Conservation (phyloP, 2,113 vertebrate genomes). For the Gadus chalcogrammus region DNA sequence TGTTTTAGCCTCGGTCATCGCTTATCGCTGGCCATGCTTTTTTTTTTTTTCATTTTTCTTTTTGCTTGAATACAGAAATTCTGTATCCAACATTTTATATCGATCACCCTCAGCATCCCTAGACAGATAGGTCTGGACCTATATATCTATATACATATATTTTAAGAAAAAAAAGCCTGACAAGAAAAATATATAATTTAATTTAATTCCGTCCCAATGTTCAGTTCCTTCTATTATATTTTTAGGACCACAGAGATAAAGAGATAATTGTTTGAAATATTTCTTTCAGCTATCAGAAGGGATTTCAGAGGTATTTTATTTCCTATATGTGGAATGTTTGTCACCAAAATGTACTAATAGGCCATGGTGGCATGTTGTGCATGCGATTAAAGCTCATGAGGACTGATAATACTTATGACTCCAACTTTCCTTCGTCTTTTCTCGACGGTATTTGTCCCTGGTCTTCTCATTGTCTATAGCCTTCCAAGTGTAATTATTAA, state of each 20-base stretch:
- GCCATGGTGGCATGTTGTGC: constrained; percentile 73
- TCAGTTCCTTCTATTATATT: background rate
- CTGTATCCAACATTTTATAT: constrained; percentile 49
- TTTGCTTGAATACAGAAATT: constrained; percentile 54
- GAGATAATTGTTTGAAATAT: constrained; percentile 78
- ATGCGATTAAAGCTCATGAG: constrained; percentile 56
- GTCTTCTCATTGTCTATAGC: constrained; percentile 47
- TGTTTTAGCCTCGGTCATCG: constrained; percentile 63
- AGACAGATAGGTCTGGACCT: background rate
- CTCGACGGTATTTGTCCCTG: constrained; percentile 54
- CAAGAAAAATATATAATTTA: background rate
- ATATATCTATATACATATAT: too few species aligned
- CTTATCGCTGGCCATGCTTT: constrained; percentile 49
- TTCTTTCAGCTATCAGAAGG: constrained; percentile 80
- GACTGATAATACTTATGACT: constrained; percentile 39
- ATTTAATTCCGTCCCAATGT: constrained; percentile 1
- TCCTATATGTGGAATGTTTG: constrained; percentile 78
- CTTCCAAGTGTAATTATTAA: constrained; percentile 47
- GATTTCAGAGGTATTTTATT: constrained; percentile 80
- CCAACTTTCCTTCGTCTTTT: constrained; percentile 34
- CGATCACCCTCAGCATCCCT: constrained; percentile 45
- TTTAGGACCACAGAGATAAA: constrained; percentile 53
- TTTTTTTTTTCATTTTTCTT: constrained; percentile 25
- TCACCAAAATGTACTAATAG: constrained; percentile 63
- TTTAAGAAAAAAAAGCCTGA: background rate